Conservation (phyloP, 2,797 vertebrate genomes). For the Pseudochromis fuscus region DNA sequence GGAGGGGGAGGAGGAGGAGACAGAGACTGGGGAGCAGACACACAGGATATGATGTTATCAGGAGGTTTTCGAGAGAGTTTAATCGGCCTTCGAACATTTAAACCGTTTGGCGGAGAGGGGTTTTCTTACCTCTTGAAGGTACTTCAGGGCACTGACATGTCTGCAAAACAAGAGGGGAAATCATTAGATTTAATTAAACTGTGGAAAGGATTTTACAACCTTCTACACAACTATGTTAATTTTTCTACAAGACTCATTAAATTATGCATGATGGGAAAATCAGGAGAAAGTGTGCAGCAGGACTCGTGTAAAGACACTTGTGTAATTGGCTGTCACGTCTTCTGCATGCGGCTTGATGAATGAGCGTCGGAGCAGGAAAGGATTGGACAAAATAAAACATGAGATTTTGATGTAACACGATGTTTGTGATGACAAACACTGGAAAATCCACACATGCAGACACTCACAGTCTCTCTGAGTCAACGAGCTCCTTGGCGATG, state of each 20-base stretch:
- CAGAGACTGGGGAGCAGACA: conserved; percentile 71
- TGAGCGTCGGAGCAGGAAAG: conserved; percentile 10
- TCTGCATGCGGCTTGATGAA: conserved; percentile 48
- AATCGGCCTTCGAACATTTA: conserved; percentile 21
- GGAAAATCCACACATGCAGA: conserved; percentile 24
- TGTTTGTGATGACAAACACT: conserved; percentile 16
- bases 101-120: not conserved
- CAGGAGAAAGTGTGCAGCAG: conserved; percentile 55
- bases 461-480: conserved; percentile 95
- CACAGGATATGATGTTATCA: conserved; percentile 67
- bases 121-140: conserved; percentile 87
- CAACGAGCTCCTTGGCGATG: conserved; percentile 91
- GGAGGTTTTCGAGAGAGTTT: conserved; percentile 50
- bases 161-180: conserved; percentile 83
- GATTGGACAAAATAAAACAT: not conserved
- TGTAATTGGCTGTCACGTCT: conserved; percentile 70
- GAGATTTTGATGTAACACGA: conserved; percentile 1
- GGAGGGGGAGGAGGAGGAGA: conserved; percentile 54
- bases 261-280: conserved; percentile 50
- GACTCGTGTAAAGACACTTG: conserved; percentile 52
- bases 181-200: conserved; percentile 24
- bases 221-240: conserved; percentile 25
- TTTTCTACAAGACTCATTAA: conserved; percentile 33
- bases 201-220: conserved; percentile 29
- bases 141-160: conserved; percentile 90